These are phyloP conservation scores for Noctua pronuba DNA, from an alignment of 2,888 invertebrate species.

Conservation along the genomic window DNA sequence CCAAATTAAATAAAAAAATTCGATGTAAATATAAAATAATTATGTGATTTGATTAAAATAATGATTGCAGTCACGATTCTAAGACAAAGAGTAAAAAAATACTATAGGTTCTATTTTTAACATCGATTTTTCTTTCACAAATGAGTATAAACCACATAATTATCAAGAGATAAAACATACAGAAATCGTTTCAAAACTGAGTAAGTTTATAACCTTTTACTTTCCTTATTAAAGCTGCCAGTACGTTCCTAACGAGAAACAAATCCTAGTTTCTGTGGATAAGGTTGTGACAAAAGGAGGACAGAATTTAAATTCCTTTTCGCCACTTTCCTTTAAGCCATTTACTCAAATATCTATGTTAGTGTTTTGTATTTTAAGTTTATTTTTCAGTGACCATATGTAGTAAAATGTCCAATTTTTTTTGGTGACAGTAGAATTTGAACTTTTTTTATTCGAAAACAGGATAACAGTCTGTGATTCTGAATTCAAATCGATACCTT, in stretches of 20 bases:
- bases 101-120: constrained; percentile 22
- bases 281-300: not conserved
- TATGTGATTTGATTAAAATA: constrained; percentile 32
- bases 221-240: not conserved
- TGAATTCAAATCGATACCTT: no score
- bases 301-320: constrained; percentile 1
- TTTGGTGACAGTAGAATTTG: not conserved
- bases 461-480: not conserved
- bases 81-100: constrained; percentile 46
- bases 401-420: not conserved
- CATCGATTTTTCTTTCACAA: constrained; percentile 46
- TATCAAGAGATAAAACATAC: constrained; percentile 37
- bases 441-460: not conserved
- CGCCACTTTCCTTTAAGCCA: no score
- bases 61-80: constrained; percentile 15
- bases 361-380: not conserved
- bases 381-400: not conserved
- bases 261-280: not conserved
- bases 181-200: constrained; percentile 29
- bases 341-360: not conserved
- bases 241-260: not conserved
- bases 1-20: constrained; percentile 28
- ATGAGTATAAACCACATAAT: constrained; percentile 53
- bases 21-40: constrained; percentile 30
- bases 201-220: constrained; percentile 15